These are phyloP conservation scores for Acronicta aceris DNA, from an alignment of 2,888 invertebrate species.

Conservation along the genomic window DNA sequence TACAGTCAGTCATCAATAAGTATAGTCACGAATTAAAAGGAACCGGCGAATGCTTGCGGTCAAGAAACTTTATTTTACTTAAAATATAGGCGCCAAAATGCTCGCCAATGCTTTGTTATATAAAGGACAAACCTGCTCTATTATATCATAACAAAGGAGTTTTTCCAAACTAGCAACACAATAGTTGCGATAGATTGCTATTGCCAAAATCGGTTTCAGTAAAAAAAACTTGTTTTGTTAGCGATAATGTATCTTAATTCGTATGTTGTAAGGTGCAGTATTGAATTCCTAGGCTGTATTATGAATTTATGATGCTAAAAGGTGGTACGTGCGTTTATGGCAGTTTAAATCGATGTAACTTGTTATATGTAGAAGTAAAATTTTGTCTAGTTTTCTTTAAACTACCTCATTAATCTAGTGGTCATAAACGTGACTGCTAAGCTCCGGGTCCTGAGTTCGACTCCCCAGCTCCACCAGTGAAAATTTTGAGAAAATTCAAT, in stretches of 20 bases:
- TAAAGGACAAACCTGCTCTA: slow-evolving; percentile 1
- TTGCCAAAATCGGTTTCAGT: background rate
- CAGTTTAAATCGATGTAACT: background rate
- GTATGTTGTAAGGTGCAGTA: background rate
- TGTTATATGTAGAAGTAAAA: no score
- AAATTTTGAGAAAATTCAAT: no score
- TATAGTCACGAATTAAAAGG: background rate
- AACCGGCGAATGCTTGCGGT: background rate
- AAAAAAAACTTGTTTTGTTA: background rate
- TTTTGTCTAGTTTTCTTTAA: no score
- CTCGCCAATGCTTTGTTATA: background rate
- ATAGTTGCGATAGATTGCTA: slow-evolving; percentile 1
- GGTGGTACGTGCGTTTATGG: background rate
- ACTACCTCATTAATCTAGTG: no score
- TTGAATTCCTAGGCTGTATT: background rate
- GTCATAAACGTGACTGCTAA: no score
- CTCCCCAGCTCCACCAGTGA: no score
- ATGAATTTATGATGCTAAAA: background rate
- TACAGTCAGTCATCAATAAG: no score
- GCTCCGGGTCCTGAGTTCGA: no score
- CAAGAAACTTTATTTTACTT: background rate
- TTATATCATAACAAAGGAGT: slow-evolving; percentile 5
- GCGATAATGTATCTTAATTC: background rate
- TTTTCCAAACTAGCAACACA: slow-evolving; percentile 12
- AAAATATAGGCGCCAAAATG: background rate